Conservation (phyloP, 2,888 invertebrate species). For the Callyntrura sp. region DNA sequence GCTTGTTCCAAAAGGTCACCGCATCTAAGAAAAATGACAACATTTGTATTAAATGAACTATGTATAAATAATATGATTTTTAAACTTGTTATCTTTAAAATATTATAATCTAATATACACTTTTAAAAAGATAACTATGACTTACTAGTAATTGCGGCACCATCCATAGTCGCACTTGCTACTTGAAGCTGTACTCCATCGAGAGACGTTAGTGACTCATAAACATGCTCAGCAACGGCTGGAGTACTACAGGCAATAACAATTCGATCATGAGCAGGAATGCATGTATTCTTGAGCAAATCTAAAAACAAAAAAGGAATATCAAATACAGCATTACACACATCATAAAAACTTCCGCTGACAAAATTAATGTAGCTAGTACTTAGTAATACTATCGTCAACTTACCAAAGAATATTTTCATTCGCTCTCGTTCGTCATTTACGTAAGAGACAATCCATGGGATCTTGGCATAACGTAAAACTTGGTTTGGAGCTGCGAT, state of each 20-base stretch:
- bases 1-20: too few species aligned
- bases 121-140: too few species aligned
- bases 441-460: conserved; percentile 40
- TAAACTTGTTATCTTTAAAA: too few species aligned
- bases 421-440: not conserved
- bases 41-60: too few species aligned
- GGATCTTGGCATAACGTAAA: conserved; percentile 36
- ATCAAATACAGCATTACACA: not conserved
- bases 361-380: too few species aligned
- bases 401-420: not conserved
- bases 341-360: too few species aligned
- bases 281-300: not conserved
- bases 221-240: too few species aligned
- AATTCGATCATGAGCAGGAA: conserved; percentile 3
- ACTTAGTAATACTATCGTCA: not conserved
- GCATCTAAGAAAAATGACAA: too few species aligned
- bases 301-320: not conserved
- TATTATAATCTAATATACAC: too few species aligned
- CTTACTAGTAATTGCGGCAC: too few species aligned
- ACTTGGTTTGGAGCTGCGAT: conserved; percentile 47
- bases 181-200: not conserved
- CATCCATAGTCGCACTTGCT: not conserved
- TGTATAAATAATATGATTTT: too few species aligned
- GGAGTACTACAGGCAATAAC: conserved; percentile 52
- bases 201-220: not conserved